Evolutionary conservation across 2,113 vertebrate genomes (phyloP).

Genomic region (Morphnarchus princeps): DNA sequence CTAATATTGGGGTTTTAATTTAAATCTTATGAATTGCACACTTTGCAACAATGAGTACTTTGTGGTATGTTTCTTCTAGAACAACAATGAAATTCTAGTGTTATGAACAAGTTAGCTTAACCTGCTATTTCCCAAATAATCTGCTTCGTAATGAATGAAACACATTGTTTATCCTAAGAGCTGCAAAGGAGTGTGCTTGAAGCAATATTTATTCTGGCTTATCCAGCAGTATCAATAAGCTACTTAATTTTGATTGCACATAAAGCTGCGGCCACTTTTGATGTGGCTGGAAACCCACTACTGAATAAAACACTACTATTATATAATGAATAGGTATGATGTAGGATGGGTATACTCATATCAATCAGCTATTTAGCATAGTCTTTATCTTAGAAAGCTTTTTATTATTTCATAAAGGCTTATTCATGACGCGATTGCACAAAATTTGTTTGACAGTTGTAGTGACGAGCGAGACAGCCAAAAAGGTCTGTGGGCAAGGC

Average conservation of each 20-base stretch:
- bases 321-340: not conserved
- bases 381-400: not conserved
- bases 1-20: not conserved
- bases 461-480: not conserved
- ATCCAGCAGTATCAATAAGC: not conserved
- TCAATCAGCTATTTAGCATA: not conserved
- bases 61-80: not conserved
- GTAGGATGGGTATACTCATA: not conserved
- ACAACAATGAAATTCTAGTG: not conserved
- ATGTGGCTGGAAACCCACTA: not conserved
- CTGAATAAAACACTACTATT: not conserved
- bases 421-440: not conserved
- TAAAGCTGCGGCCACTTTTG: not conserved
- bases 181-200: conserved; percentile 1
- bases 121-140: not conserved
- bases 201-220: conserved; percentile 36
- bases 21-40: not conserved
- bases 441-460: not conserved
- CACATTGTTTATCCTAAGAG: not conserved
- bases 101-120: not conserved
- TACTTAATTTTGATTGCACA: conserved; percentile 11
- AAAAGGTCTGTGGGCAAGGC: not conserved
- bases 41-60: not conserved
- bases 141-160: not conserved
- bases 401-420: not conserved